phyloP scores from a whole-genome alignment of 2,888 invertebrate species.

The Eilema griseolum region DNA sequence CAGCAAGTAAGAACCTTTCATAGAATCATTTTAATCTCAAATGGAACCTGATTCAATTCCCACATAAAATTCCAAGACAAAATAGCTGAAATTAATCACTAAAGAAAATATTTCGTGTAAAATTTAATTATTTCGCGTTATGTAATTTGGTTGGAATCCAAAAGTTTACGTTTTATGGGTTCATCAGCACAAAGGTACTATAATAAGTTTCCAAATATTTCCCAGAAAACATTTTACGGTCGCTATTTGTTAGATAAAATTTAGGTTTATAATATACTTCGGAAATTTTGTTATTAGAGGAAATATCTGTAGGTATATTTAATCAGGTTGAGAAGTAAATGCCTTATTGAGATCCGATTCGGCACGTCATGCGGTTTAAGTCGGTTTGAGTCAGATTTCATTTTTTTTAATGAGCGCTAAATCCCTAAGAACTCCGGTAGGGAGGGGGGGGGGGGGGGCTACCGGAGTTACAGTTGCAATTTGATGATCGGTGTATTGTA shows the following conservation, averaged over 20 bases:
- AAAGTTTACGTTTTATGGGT: slow-evolving; percentile 54
- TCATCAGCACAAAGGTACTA: slow-evolving; percentile 47
- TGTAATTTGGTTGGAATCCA: slow-evolving; percentile 39
- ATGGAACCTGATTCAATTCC: not conserved
- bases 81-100: too few relatives aligned
- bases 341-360: too few relatives aligned
- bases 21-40: not conserved
- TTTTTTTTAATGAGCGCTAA: too few relatives aligned
- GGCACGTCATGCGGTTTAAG: too few relatives aligned
- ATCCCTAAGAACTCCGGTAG: too few relatives aligned
- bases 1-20: too few relatives aligned
- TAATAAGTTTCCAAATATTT: slow-evolving; percentile 56
- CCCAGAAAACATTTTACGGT: slow-evolving; percentile 29
- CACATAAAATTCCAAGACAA: not conserved
- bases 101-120: slow-evolving; percentile 1
- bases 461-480: too few relatives aligned
- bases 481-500: too few relatives aligned
- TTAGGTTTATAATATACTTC: slow-evolving; percentile 7
- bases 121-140: slow-evolving; percentile 8
- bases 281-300: not conserved
- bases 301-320: not conserved
- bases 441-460: too few relatives aligned
- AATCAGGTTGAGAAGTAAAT: not conserved
- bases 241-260: not conserved
- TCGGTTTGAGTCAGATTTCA: too few relatives aligned